Conservation (phyloP, 2,113 vertebrate genomes). For the Halichoerus grypus region DNA sequence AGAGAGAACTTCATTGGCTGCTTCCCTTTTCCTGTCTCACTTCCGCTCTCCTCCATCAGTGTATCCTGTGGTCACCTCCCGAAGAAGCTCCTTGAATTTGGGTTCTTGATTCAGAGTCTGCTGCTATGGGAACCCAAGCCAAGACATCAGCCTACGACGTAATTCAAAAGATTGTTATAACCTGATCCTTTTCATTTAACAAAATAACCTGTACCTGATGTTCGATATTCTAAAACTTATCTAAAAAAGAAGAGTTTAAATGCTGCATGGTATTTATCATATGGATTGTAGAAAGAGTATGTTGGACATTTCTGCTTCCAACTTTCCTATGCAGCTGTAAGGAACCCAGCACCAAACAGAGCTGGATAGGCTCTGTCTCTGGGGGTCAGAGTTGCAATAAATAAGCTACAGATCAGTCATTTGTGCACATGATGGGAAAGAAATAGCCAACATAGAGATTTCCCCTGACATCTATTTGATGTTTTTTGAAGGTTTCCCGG, state of each 20-base stretch:
- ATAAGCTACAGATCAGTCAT: neutral
- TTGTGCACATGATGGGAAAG: neutral
- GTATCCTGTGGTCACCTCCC: neutral
- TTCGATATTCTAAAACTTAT: neutral
- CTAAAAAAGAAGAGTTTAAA: neutral
- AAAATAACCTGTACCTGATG: neutral
- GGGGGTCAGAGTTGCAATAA: neutral
- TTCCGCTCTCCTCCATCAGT: neutral
- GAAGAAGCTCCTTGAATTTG: neutral
- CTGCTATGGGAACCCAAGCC: neutral
- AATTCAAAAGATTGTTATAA: slow-evolving; percentile 1
- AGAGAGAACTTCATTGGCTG: too few species aligned
- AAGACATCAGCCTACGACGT: neutral
- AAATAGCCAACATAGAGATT: neutral
- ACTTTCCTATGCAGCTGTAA: neutral
- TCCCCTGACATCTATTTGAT: slow-evolving; percentile 26
- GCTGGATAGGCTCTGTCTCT: neutral
- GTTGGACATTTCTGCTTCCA: neutral
- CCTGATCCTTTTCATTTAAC: neutral
- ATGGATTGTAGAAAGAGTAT: neutral
- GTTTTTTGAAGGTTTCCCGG: slow-evolving; percentile 2
- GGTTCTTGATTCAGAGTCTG: neutral
- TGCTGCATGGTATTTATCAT: neutral
- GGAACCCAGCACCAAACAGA: neutral
- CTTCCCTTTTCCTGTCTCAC: neutral